A percentile compares a stretch with the other conserved stretches of the same genome.
Evolutionary conservation across 2,888 invertebrate genomes (phyloP).

Genomic region (Lepas anatifera): DNA sequence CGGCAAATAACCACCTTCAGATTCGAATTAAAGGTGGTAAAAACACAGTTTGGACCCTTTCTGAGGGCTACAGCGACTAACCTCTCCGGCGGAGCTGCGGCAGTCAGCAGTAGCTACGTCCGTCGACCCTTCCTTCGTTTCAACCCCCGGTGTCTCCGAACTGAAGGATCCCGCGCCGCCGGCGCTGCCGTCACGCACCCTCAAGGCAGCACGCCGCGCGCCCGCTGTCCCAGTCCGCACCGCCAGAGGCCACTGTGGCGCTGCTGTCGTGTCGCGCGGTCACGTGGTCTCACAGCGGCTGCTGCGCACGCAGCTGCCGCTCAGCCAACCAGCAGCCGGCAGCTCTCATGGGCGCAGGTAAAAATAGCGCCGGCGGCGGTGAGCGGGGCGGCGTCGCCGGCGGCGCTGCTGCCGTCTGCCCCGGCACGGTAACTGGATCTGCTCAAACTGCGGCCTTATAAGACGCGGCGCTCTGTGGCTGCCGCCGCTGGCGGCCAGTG

Average conservation of each 20-base stretch:
- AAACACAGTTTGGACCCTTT: no score
- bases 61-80: no score
- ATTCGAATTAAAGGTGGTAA: no score
- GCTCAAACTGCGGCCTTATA: constrained; percentile 1
- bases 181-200: not conserved
- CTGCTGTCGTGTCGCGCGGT: not conserved
- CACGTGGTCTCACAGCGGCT: not conserved
- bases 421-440: not conserved
- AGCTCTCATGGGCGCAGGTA: not conserved
- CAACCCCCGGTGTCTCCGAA: not conserved
- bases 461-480: not conserved
- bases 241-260: no score
- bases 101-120: no score
- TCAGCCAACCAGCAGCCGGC: not conserved
- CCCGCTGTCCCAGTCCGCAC: not conserved
- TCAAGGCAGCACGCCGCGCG: not conserved
- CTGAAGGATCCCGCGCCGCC: not conserved
- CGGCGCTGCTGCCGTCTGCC: not conserved
- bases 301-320: not conserved
- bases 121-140: no score
- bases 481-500: not conserved
- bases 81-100: no score
- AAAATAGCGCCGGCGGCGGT: not conserved
- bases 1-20: no score
- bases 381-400: not conserved